A percentile compares a stretch with the other conserved stretches of the same genome.
These are phyloP conservation scores for Halictus ligatus DNA, from an alignment of 2,888 invertebrate species.

Conservation along the genomic window DNA sequence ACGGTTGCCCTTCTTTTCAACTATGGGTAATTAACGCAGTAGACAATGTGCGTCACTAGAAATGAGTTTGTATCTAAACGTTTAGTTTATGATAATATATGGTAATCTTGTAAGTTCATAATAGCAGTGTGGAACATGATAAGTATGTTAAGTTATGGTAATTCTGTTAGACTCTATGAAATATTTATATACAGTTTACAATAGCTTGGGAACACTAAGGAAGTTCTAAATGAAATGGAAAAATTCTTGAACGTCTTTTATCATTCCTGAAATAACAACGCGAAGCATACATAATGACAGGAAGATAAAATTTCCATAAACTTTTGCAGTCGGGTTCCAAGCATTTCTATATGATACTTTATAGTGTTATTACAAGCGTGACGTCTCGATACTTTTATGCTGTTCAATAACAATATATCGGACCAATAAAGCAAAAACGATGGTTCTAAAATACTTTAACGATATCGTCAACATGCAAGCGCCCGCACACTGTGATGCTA, in stretches of 20 bases:
- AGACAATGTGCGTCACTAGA: not conserved
- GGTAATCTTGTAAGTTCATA: not conserved
- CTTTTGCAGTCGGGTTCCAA: not conserved
- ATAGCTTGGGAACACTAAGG: not conserved
- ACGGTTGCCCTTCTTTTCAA: not conserved
- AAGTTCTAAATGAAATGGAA: not conserved
- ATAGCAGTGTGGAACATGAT: not conserved
- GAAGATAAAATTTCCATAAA: not conserved
- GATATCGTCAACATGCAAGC: not conserved
- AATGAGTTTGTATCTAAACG: not conserved
- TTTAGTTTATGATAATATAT: not conserved
- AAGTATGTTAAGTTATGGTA: not conserved
- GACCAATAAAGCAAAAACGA: not conserved
- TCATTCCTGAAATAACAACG: not conserved
- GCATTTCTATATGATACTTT: not conserved
- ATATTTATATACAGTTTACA: not conserved
- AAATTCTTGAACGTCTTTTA: not conserved
- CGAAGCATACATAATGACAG: not conserved
- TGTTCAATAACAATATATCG: not conserved
- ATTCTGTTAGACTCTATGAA: not conserved
- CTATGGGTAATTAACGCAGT: not conserved
- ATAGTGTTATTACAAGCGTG: not conserved
- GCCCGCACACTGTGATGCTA: not conserved
- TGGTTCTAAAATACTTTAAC: not conserved
- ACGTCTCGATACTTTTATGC: not conserved